Base-by-base conservation (phyloP, 2,797 vertebrate genomes). In the Macrochelys suwanniensis region DNA sequence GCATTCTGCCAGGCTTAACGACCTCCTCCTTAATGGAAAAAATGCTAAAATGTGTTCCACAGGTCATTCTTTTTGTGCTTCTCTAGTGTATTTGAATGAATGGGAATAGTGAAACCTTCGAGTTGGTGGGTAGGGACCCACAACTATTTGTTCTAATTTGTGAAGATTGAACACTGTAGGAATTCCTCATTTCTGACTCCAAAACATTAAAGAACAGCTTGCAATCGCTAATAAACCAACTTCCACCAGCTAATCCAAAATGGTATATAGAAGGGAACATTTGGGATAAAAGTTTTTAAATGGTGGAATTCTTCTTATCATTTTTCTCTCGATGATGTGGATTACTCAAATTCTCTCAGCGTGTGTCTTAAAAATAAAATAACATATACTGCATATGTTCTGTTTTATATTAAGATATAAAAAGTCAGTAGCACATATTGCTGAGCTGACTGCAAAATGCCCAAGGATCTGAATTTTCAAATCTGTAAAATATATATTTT, bases 1-100 rank as follows among this genome's bases (percentile, higher is more conserved):
- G 95, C 96, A 92, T 89, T 54, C 71, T 96, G 94, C 92, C 77
- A 93, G 80, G 57, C 37, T 89, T 91, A 93, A 94, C 80, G 49
- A 9, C 12, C 85, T 93, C 26, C n/a, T 82, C 54, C 74, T 92
- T 28, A 11, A 1, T 37, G 47, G 37, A 56, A 74, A 97, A 95
- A 96, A 90, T 85, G 19, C 42, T 94, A 84, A 94, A 94, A 53
- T 71, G 11, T 83, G 31, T 89, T 95, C 51, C 31, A 42, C 28
- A 2, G 1, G 47, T 96, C 61, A 74, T 85, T 90, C 77, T 80
- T 92, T 96, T 88, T 49, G 4, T 28, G 17, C 90, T 45, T 59
- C 26, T 91, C 77, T 31, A 25, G 26, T 37, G 11, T 68, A 80
- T 92, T 76, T 50, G 1, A 82, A 47, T 83, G 23, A 88, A 92